Conservation (phyloP, 2,113 vertebrate genomes). For the Otolemur garnettii region DNA sequence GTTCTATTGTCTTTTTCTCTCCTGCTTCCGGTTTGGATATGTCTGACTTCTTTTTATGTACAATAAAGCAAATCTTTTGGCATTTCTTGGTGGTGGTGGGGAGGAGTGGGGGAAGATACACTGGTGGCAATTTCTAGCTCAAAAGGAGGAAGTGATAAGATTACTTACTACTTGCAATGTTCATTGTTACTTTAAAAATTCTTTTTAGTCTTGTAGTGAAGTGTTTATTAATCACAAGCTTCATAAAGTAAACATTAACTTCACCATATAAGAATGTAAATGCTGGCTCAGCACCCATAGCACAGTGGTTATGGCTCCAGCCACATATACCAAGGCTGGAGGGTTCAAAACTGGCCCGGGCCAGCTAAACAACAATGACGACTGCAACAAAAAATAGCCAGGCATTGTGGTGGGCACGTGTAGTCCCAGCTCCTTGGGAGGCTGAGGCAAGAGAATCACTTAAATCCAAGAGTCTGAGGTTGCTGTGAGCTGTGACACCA, state of each 20-base stretch:
- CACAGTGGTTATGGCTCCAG: too few relatives aligned
- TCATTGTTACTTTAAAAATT: neutral
- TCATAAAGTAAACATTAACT: slow-evolving; percentile 34
- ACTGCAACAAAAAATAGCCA: too few relatives aligned
- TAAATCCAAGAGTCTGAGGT: too few relatives aligned
- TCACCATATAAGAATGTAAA: neutral
- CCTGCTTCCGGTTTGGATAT: neutral
- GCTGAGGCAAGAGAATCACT: too few relatives aligned
- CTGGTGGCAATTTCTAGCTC: neutral
- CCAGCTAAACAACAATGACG: too few relatives aligned
- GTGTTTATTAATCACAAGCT: neutral
- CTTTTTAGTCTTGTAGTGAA: neutral
- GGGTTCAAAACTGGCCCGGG: too few relatives aligned
- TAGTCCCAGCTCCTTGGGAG: too few relatives aligned
- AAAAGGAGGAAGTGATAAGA: neutral
- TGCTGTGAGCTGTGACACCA: too few relatives aligned
- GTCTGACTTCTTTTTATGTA: neutral
- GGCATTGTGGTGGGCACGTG: too few relatives aligned
- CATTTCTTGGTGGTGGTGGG: neutral
- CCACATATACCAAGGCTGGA: too few relatives aligned
- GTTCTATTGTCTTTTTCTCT: neutral
- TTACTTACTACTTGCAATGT: neutral
- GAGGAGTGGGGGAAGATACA: neutral
- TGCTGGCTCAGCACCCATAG: too few relatives aligned
- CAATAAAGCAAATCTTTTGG: neutral